phyloP scores from a whole-genome alignment of 2,797 vertebrate genomes.

The Rhinogobio ventralis region DNA sequence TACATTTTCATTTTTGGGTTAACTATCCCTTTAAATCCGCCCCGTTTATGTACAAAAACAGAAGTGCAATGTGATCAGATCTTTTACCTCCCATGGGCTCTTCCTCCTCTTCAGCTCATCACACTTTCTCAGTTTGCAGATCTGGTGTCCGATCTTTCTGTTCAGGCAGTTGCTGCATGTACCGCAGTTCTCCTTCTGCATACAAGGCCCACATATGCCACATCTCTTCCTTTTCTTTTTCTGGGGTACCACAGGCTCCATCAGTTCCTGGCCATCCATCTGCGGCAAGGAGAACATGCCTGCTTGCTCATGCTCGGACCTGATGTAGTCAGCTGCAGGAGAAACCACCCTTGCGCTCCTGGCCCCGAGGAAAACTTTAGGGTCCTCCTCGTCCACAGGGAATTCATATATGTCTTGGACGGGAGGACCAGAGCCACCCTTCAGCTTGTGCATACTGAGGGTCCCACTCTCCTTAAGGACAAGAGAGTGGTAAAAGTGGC shows the following conservation, averaged over 20 bases:
- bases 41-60: not conserved
- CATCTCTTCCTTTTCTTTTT: constrained; percentile 88
- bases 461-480: constrained; percentile 33
- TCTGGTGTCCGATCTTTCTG: constrained; percentile 88
- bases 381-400: constrained; percentile 68
- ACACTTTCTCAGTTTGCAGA: constrained; percentile 91
- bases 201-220: constrained; percentile 83
- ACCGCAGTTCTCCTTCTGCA: constrained; percentile 84
- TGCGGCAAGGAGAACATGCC: constrained; percentile 73
- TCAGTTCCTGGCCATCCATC: constrained; percentile 26
- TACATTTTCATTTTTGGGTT: too few relatives aligned
- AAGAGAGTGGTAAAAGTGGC: constrained; percentile 21
- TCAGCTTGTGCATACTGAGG: constrained; percentile 70
- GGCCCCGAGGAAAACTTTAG: constrained; percentile 61
- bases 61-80: not conserved
- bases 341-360: constrained; percentile 67
- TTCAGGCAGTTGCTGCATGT: constrained; percentile 86
- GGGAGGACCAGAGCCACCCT: constrained; percentile 53
- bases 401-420: constrained; percentile 69
- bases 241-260: constrained; percentile 49
- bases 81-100: constrained; percentile 57
- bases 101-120: constrained; percentile 83
- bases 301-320: constrained; percentile 76
- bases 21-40: not conserved
- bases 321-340: constrained; percentile 76